Base-by-base conservation (phyloP, 64 coral and sea anemone genomes). In the Pocillopora damicornis region DNA sequence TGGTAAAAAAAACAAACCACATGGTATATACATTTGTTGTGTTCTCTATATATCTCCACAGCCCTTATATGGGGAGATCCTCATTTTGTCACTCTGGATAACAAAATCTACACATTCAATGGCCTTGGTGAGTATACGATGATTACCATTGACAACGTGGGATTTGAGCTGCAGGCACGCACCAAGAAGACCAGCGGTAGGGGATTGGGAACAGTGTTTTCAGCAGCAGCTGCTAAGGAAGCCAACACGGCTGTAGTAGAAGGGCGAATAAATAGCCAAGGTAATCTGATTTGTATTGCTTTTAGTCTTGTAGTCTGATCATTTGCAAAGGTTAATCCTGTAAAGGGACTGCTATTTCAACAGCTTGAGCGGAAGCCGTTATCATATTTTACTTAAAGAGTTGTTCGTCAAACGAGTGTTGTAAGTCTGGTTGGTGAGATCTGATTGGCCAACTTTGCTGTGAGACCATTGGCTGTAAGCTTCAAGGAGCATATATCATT, bases 61-160 rank as follows among this genome's bases (percentile, higher is more conserved):
- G 91, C 78, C 63, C 88, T 79, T 66, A 88, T 93, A 88, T 66
- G 76, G 37, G 91, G 91, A 17, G 91, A 93, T 83, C 91, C 91
- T 63, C 91, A 93, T 75, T 93, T 93, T 37, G 66, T 73, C 6
- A 93, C 91, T 5, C 86, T 93, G 11, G 91, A 93, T 59, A 93
- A 93, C 42, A 87, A 88, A n/a, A 82, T 63, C 35, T 93, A 88
- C 59, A 93, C 91, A 9, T 93, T 93, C 58, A 93, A 93, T 61
- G 91, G 91, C 6, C 87, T 93, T 18, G 91, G 91, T 34, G 91
- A 93, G 38, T 93, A 88, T 71, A 93, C 91, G 51, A 76, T 93
- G 36, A 73, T 88, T 45, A 15, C 38, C 17, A 38, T 93, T 64
- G 78, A 93, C 68, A 59, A 82, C 79, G 91, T 71, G 10, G 18